phyloP scores from a whole-genome alignment of 2,113 vertebrate genomes.

The Albula glossodonta region DNA sequence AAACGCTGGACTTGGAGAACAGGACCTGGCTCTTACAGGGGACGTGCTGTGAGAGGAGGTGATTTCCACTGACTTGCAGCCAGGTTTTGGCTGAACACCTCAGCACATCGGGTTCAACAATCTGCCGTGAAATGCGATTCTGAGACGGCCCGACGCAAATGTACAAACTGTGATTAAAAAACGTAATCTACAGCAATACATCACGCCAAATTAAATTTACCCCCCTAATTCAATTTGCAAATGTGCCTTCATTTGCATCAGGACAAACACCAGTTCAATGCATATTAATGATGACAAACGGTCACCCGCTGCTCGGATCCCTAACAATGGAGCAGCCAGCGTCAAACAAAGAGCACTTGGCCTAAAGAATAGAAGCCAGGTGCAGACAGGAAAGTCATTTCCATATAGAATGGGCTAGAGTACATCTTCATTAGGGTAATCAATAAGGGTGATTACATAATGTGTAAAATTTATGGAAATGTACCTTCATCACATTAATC shows the following conservation, averaged over 20 bases:
- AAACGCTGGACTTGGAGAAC: not conserved
- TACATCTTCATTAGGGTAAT: conserved; percentile 65
- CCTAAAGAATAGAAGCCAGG: conserved; percentile 21
- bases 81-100: not conserved
- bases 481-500: conserved; percentile 12
- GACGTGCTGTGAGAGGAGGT: not conserved
- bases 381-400: conserved; percentile 39
- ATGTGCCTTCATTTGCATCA: conserved; percentile 68
- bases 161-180: conserved; percentile 21
- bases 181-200: conserved; percentile 46
- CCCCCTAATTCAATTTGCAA: conserved; percentile 68
- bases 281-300: conserved; percentile 62
- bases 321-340: conserved; percentile 34
- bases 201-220: conserved; percentile 68
- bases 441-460: conserved; percentile 43
- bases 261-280: conserved; percentile 65
- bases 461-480: not conserved
- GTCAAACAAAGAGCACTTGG: conserved; percentile 23
- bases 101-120: not conserved
- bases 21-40: not conserved
- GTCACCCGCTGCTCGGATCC: conserved; percentile 31
- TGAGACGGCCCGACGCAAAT: not conserved
- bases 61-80: not conserved
- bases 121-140: not conserved
- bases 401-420: conserved; percentile 53